phyloP scores from a whole-genome alignment of 2,113 vertebrate genomes.

The Podarcis raffonei region DNA sequence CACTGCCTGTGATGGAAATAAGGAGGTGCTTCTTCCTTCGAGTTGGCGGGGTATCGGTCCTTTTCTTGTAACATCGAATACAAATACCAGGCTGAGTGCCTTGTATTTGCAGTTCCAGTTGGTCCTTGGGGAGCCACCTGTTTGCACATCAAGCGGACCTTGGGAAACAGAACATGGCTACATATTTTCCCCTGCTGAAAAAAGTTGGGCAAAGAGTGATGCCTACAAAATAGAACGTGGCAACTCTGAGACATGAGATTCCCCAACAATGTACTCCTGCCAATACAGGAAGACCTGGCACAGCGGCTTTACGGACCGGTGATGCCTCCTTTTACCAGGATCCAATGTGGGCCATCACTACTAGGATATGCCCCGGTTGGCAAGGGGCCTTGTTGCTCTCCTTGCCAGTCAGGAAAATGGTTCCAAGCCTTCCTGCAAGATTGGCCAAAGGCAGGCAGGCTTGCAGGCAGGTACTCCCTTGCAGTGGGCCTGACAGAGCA shows the following conservation, averaged over 20 bases:
- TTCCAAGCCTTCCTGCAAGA: too few species aligned
- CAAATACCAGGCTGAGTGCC: neutral
- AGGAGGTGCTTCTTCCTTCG: neutral
- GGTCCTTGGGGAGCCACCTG: neutral
- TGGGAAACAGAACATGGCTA: neutral
- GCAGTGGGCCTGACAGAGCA: too few species aligned
- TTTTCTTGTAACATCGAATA: neutral
- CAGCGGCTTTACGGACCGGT: too few species aligned
- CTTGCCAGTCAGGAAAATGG: too few species aligned
- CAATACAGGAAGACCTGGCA: neutral
- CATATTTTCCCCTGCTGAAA: neutral
- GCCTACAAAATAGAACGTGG: neutral
- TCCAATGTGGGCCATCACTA: too few species aligned
- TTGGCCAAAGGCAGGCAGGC: too few species aligned
- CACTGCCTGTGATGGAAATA: neutral
- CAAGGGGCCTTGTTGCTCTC: too few species aligned
- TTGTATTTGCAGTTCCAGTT: neutral
- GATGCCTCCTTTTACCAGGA: too few species aligned
- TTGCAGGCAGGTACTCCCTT: too few species aligned
- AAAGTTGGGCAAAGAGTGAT: neutral
- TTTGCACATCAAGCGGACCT: neutral
- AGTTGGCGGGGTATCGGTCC: neutral
- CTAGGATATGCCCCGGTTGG: too few species aligned
- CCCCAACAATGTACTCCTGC: neutral
- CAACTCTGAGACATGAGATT: neutral